Evolutionary conservation across 1,140 invertebrate species (phyloP).

Genomic region (Campoletis sonorensis): DNA sequence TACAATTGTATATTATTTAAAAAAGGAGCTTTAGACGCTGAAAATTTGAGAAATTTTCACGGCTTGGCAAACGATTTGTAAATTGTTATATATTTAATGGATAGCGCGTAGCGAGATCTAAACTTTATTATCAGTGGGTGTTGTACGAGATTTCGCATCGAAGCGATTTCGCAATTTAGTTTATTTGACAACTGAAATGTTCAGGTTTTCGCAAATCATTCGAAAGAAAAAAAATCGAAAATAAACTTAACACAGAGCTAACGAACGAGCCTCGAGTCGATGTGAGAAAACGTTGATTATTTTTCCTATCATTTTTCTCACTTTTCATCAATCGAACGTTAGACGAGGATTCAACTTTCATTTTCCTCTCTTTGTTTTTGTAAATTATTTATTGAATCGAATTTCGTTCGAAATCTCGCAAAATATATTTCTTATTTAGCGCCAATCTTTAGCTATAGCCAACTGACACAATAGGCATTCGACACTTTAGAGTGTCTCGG

Average conservation of each 20-base stretch:
- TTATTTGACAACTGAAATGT: slow-evolving; percentile 26
- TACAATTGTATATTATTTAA: slow-evolving; percentile 28
- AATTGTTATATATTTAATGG: slow-evolving; percentile 45
- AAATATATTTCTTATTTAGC: slow-evolving; percentile 42
- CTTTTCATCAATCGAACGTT: neutral
- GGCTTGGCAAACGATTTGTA: slow-evolving; percentile 15
- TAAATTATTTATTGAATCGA: slow-evolving; percentile 32
- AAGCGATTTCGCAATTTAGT: slow-evolving; percentile 8
- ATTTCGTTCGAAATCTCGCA: slow-evolving; percentile 19
- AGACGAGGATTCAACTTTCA: neutral
- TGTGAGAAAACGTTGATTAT: slow-evolving; percentile 13
- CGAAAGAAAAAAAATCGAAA: too few species aligned
- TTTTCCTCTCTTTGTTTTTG: neutral
- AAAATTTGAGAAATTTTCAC: slow-evolving; percentile 5
- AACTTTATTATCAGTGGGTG: slow-evolving; percentile 17
- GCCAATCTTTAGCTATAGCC: slow-evolving; percentile 62
- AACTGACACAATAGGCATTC: slow-evolving; percentile 59
- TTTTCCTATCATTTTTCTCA: neutral
- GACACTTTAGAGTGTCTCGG: slow-evolving; percentile 65
- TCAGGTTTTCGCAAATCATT: neutral
- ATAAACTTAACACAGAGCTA: neutral
- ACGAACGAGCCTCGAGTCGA: neutral
- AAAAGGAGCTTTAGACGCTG: neutral
- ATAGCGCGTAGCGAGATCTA: slow-evolving; percentile 35
- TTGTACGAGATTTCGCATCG: neutral